These are phyloP conservation scores for Folsomia manolachei DNA, from an alignment of 2,888 invertebrate species.

Conservation along the genomic window DNA sequence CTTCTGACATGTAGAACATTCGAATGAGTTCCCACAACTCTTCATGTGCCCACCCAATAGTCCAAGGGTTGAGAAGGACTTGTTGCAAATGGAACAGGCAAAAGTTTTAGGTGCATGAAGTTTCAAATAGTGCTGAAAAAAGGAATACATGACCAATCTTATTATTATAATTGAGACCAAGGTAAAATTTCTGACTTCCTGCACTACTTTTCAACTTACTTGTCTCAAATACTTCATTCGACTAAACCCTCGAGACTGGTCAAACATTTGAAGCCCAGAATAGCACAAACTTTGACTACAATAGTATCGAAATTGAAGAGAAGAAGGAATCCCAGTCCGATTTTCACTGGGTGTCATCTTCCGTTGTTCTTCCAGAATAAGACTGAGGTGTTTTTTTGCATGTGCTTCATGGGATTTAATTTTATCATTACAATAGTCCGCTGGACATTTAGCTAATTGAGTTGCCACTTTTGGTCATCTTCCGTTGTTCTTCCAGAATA, in stretches of 20 bases:
- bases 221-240: constrained; percentile 56
- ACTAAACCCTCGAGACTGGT: constrained; percentile 53
- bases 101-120: constrained; percentile 56
- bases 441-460: constrained; percentile 33
- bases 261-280: constrained; percentile 32
- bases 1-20: constrained; percentile 53
- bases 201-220: too few relatives aligned
- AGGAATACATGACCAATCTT: background rate
- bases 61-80: constrained; percentile 55
- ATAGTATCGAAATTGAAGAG: constrained; percentile 24
- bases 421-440: constrained; percentile 40
- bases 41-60: constrained; percentile 54
- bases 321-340: too few relatives aligned
- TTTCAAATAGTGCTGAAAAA: constrained; percentile 55
- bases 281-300: constrained; percentile 40
- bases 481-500: constrained; percentile 3
- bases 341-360: too few relatives aligned
- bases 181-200: too few relatives aligned
- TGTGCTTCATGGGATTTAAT: constrained; percentile 44
- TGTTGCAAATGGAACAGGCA: constrained; percentile 54
- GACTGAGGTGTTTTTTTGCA: constrained; percentile 37
- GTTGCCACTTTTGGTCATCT: constrained; percentile 6
- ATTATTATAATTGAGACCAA: constrained; percentile 2
- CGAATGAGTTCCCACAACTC: constrained; percentile 55
- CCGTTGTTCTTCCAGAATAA: constrained; percentile 5